Evolutionary conservation across 2,113 vertebrate species (phyloP).

Genomic region (Hippocampus mohnikei): DNA sequence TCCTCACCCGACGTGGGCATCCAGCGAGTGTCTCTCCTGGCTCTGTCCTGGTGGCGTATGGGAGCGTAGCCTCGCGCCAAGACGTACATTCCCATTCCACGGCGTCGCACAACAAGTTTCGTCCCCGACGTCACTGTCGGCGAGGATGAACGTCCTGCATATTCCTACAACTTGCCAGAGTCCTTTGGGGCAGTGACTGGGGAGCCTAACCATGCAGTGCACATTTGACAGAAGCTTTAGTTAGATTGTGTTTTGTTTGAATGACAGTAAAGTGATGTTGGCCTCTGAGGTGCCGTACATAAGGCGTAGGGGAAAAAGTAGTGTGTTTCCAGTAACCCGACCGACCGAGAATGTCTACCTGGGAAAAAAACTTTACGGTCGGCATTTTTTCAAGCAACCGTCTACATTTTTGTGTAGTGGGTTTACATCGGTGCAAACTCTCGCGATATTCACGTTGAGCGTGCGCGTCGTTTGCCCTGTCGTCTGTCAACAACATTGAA

Average conservation of each 20-base stretch:
- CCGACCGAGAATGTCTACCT: too few species aligned
- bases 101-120: constrained; percentile 55
- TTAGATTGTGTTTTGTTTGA: neutral
- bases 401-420: too few species aligned
- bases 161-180: constrained; percentile 66
- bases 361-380: too few species aligned
- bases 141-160: constrained; percentile 66
- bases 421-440: too few species aligned
- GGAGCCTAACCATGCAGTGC: constrained; percentile 71
- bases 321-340: too few species aligned
- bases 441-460: too few species aligned
- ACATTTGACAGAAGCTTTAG: constrained; percentile 25
- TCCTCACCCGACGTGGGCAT: constrained; percentile 45
- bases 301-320: too few species aligned
- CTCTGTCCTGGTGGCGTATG: constrained; percentile 76
- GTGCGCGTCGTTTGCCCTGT: too few species aligned
- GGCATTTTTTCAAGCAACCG: too few species aligned
- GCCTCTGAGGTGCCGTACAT: too few species aligned
- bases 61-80: constrained; percentile 62
- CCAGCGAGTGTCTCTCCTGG: constrained; percentile 65
- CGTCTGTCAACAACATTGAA: too few species aligned
- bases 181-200: constrained; percentile 53
- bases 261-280: too few species aligned
- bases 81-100: constrained; percentile 72
- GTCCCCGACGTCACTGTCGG: constrained; percentile 55